Conservation (phyloP, 2,113 vertebrate species). For the Rhinopomastus cyanomelas region DNA sequence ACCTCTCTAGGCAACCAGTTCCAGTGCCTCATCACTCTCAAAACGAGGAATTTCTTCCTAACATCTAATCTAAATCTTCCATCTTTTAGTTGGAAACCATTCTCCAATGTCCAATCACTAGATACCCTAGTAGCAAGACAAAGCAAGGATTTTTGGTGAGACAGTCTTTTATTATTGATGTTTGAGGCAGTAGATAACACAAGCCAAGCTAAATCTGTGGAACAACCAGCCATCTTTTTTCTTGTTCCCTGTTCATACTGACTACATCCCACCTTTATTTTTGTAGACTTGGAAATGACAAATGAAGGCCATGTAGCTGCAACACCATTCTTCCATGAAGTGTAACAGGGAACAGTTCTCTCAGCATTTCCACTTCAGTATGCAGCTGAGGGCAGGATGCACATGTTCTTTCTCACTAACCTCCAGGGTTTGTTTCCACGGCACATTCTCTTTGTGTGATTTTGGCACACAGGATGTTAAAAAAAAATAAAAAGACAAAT, state of each 20-base stretch:
- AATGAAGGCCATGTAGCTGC: not conserved
- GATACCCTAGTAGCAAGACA: not conserved
- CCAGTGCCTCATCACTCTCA: too few species aligned
- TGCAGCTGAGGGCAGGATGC: not conserved
- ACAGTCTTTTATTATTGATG: not conserved
- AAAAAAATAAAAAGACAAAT: not conserved
- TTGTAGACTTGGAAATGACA: not conserved
- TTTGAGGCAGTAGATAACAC: not conserved
- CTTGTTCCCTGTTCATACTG: not conserved
- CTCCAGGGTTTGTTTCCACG: not conserved
- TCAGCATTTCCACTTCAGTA: not conserved
- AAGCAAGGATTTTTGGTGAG: not conserved
- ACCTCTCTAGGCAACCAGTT: too few species aligned
- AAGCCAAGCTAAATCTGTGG: not conserved
- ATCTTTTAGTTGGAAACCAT: too few species aligned
- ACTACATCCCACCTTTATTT: not conserved
- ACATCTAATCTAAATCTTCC: too few species aligned
- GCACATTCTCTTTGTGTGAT: not conserved
- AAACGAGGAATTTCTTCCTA: too few species aligned
- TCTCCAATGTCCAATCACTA: too few species aligned
- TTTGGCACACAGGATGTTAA: not conserved
- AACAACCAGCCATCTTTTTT: not conserved
- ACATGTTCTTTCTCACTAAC: not conserved
- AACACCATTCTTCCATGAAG: not conserved
- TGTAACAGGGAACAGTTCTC: not conserved